These are phyloP conservation scores for Pemphredon lugubris DNA, from an alignment of 2,888 invertebrate species.

Conservation along the genomic window DNA sequence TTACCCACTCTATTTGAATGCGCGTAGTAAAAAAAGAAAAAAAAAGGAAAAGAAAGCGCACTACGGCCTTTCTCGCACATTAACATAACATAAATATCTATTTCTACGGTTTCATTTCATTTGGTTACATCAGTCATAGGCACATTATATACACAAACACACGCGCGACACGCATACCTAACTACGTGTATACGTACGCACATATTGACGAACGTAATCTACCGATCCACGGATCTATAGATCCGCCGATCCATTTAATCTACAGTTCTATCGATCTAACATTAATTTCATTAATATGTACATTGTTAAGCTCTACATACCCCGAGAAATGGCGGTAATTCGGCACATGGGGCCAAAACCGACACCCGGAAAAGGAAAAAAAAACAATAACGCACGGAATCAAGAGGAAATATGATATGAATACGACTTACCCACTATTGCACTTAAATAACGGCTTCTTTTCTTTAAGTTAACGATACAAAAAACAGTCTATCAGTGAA, in stretches of 20 bases:
- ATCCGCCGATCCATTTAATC: constrained; percentile 28
- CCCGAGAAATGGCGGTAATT: too few species aligned
- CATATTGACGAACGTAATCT: constrained; percentile 33
- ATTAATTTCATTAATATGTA: constrained; percentile 51
- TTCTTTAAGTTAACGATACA: constrained; percentile 49
- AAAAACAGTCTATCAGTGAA: constrained; percentile 55
- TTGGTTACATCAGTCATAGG: constrained; percentile 76
- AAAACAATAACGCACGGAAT: too few species aligned
- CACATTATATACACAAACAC: constrained; percentile 17
- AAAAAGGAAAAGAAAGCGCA: constrained; percentile 1
- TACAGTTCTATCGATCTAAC: too few species aligned
- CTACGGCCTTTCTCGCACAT: constrained; percentile 8
- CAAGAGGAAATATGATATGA: constrained; percentile 26
- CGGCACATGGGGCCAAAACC: too few species aligned
- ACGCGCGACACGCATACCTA: background rate
- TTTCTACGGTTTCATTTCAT: constrained; percentile 68
- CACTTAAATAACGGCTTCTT: constrained; percentile 56
- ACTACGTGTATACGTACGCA: constrained; percentile 9
- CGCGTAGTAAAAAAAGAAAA: constrained; percentile 2
- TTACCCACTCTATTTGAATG: constrained; percentile 11
- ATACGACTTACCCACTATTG: constrained; percentile 34
- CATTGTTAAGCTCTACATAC: constrained; percentile 33
- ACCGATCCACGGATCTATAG: constrained; percentile 12
- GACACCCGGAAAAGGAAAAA: too few species aligned
- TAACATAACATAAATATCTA: constrained; percentile 57